Base-by-base conservation (phyloP, 1,140 invertebrate genomes). In the Drosophila santomea region DNA sequence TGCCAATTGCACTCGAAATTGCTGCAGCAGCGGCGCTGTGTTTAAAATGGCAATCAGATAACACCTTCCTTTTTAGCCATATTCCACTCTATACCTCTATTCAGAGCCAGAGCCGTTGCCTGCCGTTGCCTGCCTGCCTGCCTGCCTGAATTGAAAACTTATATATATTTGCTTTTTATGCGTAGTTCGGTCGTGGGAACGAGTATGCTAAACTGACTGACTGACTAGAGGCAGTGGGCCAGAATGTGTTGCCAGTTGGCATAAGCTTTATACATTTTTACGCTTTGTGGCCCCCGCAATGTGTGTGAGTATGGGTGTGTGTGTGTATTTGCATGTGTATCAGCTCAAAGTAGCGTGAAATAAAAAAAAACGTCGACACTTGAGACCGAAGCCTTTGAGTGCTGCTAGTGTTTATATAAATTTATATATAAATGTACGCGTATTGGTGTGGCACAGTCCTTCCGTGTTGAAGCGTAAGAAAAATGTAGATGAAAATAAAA, bases 21-120 rank as follows among this genome's bases (percentile, higher is more conserved):
- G 51, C 52, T 71, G 64, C 55, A 39, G 64, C 82, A 32, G 32
- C 32, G 32, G 14, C 44, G 20, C 47, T 89, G 76, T 89, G 80
- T 78, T 82, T 80, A 89, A 89, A 89, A 89, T 89, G 75, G 84
- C 84, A 89, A 89, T 89, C 84, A 89, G 84, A 89, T 89, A 89
- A 89, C 84, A 89, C 84, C 84, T 89, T 47, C 32, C 56, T 66
- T 60, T 78, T 63, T 63, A 48, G 63, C 51, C 51, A 69, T 69
- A 57, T 69, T 71, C 55, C 17, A 20, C 36, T 38, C 15, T 48
- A 39, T 23, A 57, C 52, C 17, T 28, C 75, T 45, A 66, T 88
- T 83, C 47, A 88, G 59, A 86, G 51, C 48, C 51, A 44, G 28
- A 45, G 47, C 43, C 11, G 25, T 68, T 68, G 39, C 44, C 52